phyloP scores from a whole-genome alignment of 2,888 invertebrate species.

The Catocala nupta region DNA sequence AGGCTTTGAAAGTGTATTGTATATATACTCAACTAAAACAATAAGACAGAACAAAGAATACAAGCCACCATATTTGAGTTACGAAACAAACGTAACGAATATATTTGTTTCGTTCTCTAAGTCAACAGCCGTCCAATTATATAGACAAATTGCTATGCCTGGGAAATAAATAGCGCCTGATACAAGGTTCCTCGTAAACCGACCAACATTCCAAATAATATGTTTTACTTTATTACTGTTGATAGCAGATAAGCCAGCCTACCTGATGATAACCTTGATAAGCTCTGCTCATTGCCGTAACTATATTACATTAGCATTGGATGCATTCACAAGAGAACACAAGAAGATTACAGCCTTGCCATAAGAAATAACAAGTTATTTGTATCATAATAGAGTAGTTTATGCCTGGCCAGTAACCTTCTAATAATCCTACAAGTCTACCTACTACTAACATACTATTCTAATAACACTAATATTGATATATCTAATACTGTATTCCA shows the following conservation, averaged over 20 bases:
- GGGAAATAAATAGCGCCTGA: constrained; percentile 5
- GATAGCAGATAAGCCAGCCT: no score
- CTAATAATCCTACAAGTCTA: constrained; percentile 33
- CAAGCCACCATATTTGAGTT: no score
- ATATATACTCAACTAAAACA: no score
- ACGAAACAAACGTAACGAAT: not conserved
- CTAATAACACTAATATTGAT: constrained; percentile 28
- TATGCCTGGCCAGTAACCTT: constrained; percentile 2
- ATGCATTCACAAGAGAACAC: no score
- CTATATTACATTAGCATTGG: no score
- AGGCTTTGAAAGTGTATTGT: no score
- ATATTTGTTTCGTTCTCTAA: constrained; percentile 12
- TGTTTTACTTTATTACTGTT: constrained; percentile 9
- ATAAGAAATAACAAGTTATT: no score
- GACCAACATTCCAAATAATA: constrained; percentile 1
- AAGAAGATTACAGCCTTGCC: no score
- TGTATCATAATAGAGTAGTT: no score
- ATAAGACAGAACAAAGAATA: no score
- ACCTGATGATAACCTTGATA: no score
- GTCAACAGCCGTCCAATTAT: constrained; percentile 16
- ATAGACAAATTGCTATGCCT: constrained; percentile 9
- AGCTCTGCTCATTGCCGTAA: no score
- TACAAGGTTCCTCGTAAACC: not conserved
- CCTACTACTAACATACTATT: constrained; percentile 21
- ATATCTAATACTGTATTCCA: constrained; percentile 11